Conservation (phyloP, 2,888 invertebrate genomes). For the Calliscelio sp. region DNA sequence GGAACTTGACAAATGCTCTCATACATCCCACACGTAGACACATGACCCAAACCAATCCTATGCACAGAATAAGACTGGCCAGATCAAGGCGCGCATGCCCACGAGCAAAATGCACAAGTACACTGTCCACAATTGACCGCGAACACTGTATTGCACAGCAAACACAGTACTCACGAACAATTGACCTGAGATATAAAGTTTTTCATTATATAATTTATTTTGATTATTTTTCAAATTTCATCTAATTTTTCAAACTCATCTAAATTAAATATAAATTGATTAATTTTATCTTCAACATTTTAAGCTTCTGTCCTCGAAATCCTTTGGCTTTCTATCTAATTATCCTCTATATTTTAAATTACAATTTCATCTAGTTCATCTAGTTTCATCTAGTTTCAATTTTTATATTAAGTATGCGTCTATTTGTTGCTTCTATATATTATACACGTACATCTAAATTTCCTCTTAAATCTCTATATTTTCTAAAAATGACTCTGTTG, state of each 20-base stretch:
- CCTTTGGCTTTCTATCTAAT: too few species aligned
- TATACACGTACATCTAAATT: too few species aligned
- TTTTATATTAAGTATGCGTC: too few species aligned
- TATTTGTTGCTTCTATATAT: too few species aligned
- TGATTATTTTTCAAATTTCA: not conserved
- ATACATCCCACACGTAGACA: not conserved
- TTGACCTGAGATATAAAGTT: slow-evolving; percentile 5
- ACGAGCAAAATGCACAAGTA: not conserved
- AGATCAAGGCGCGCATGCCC: slow-evolving; percentile 9
- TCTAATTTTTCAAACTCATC: not conserved
- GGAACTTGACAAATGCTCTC: not conserved
- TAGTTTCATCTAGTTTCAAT: too few species aligned
- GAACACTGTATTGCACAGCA: slow-evolving; percentile 14
- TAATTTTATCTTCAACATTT: too few species aligned
- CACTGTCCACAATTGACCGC: not conserved
- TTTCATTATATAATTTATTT: slow-evolving; percentile 1
- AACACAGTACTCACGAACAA: slow-evolving; percentile 2
- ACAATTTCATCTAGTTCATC: too few species aligned
- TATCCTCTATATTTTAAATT: too few species aligned
- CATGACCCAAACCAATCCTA: not conserved
- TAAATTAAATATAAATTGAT: not conserved
- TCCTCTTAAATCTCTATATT: not conserved
- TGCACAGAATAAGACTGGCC: slow-evolving; percentile 11
- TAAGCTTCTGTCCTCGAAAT: too few species aligned
- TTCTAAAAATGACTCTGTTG: slow-evolving; percentile 1